Percentiles rank a stretch among this genome's conserved stretches.
phyloP scores from a whole-genome alignment of 2,888 invertebrate genomes.

The Synergus laeviventris region DNA sequence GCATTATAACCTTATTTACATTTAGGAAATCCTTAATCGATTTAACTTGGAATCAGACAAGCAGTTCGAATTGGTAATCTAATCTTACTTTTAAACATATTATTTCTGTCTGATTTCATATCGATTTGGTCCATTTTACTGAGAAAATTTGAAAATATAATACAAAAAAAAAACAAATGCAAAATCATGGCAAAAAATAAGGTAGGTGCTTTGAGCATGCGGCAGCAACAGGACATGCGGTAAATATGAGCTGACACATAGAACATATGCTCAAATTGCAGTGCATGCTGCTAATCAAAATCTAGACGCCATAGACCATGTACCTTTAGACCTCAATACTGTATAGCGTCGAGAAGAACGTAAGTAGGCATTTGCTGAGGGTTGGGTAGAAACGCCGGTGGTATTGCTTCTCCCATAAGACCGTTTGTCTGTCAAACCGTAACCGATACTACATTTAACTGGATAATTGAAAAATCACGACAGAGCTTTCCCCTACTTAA shows the following conservation, averaged over 20 bases:
- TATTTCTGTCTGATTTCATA: background rate
- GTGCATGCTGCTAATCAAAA: slow-evolving; percentile 39
- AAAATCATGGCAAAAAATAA: slow-evolving; percentile 49
- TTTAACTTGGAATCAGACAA: background rate
- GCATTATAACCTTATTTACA: background rate
- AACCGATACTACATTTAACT: slow-evolving; percentile 68
- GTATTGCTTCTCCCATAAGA: slow-evolving; percentile 76
- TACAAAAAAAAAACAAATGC: slow-evolving; percentile 13
- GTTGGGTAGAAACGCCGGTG: slow-evolving; percentile 78
- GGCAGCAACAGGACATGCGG: slow-evolving; percentile 56
- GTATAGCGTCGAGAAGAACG: slow-evolving; percentile 81
- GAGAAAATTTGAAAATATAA: background rate
- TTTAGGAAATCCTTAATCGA: background rate
- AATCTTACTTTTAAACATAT: too few relatives aligned
- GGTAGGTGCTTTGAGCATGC: slow-evolving; percentile 53
- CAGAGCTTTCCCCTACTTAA: slow-evolving; percentile 43
- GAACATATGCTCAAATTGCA: slow-evolving; percentile 59
- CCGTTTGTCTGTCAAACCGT: slow-evolving; percentile 76
- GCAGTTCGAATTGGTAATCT: background rate
- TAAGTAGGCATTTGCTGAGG: slow-evolving; percentile 80
- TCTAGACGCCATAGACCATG: slow-evolving; percentile 69
- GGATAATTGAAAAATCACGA: slow-evolving; percentile 46
- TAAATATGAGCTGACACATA: slow-evolving; percentile 53
- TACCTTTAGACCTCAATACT: slow-evolving; percentile 80
- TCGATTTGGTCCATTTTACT: background rate